These are phyloP conservation scores for Drosophila subobscura DNA, from an alignment of 1,140 invertebrate species.

Conservation along the genomic window DNA sequence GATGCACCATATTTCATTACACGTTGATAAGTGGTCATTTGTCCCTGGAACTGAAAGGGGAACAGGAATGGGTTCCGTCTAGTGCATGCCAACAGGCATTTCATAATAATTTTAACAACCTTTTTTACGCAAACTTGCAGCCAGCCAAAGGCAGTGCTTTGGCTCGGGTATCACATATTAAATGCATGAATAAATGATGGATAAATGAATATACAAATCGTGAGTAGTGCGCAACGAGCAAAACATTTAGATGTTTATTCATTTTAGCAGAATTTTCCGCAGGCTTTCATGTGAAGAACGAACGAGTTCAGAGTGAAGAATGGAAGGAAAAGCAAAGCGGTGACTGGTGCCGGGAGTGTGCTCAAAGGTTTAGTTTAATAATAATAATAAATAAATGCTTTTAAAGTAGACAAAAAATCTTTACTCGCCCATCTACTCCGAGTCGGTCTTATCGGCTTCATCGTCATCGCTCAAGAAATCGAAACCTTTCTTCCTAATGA, in stretches of 20 bases:
- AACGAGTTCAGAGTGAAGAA: not conserved
- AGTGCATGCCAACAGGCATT: constrained; percentile 80
- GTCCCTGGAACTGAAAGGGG: constrained; percentile 20
- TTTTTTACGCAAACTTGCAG: constrained; percentile 67
- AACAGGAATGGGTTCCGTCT: constrained; percentile 4
- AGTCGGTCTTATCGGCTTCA: not conserved
- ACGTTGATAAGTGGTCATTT: constrained; percentile 81
- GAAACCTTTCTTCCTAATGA: not conserved
- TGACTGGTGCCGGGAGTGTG: too few species aligned
- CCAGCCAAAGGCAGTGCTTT: constrained; percentile 8
- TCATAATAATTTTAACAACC: constrained; percentile 83
- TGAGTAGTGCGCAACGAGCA: constrained; percentile 1
- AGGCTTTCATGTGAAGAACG: constrained; percentile 5
- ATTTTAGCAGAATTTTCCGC: constrained; percentile 18
- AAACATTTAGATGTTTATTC: constrained; percentile 16
- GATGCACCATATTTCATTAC: constrained; percentile 78
- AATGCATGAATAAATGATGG: constrained; percentile 25
- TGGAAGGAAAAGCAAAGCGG: not conserved
- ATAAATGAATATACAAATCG: constrained; percentile 19
- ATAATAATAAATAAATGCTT: too few species aligned
- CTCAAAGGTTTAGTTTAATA: too few species aligned
- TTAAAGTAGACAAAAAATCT: too few species aligned
- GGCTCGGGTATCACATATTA: constrained; percentile 52
- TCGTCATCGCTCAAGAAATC: constrained; percentile 12
- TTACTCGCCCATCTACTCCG: too few species aligned